Base-by-base conservation (phyloP, 2,113 vertebrate genomes). In the Gasterosteus aculeatus region DNA sequence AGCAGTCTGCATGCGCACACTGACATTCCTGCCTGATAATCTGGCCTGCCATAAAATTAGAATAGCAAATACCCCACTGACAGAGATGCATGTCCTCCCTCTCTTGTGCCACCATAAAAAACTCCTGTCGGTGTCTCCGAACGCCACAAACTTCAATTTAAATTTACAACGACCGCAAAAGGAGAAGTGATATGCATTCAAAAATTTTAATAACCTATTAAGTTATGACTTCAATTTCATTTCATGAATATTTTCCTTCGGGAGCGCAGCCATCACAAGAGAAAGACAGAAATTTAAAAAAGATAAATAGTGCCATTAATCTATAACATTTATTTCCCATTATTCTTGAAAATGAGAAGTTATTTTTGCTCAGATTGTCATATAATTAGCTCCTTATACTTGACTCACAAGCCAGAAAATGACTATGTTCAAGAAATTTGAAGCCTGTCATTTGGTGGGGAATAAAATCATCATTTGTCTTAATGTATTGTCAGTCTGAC, bases 271-370 rank as follows among this genome's bases (percentile, higher is more conserved):
- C 95, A 94, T 97, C 95, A 93, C 71, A 58, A 53, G 95, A 96
- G 96, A 96, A 96, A 98, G 96, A 96, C 95, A 95, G 95, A 95
- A 90, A 86, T 92, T 93, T 93, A 89, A 93, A 93, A 96, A 95
- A 97, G 96, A 98, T 97, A 97, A 98, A 98, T 97, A 97, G 96
- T 96, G 95, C 95, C 95, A 96, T 98, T 98, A 98, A 98, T 98
- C 96, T 95, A 95, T 95, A 96, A 96, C 95, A 97, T 97, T 96
- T 97, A 93, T 95, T 94, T 96, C 94, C 96, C 95, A 97, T 98
- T 98, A 97, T 98, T 97, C 96, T 95, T 95, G 94, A 95, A 96
- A 97, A 96, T 96, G 95, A 95, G 95, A 95, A 96, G 96, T 97
- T 96, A 96, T 92, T 95, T 93, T 97, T 97, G 93, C 95, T 95